Percentiles rank a stretch among this genome's conserved stretches.
Conservation (phyloP, 2,113 vertebrate genomes). For the Reinhardtius hippoglossoides region DNA sequence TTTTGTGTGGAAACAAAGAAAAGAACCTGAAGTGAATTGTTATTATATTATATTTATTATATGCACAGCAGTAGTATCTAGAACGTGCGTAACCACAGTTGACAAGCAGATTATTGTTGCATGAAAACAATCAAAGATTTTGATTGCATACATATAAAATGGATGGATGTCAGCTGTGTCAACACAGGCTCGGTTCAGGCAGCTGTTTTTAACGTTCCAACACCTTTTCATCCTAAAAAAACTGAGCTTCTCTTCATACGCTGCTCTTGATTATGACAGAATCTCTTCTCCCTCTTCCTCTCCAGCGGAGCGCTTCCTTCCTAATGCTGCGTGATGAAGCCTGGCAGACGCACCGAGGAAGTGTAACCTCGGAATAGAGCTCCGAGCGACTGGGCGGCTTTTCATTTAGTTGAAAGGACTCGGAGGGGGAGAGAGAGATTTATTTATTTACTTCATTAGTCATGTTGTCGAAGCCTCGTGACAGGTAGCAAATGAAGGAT, state of each 20-base stretch:
- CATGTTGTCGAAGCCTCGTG: conserved; percentile 50
- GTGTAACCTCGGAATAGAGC: conserved; percentile 51
- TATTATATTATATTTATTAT: background rate
- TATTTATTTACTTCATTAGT: conserved; percentile 68
- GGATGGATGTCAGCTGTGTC: too few species aligned
- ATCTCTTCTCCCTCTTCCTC: background rate
- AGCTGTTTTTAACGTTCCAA: background rate
- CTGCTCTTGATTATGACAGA: conserved; percentile 31
- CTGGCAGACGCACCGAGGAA: conserved; percentile 54
- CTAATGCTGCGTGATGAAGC: conserved; percentile 54
- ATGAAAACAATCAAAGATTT: background rate
- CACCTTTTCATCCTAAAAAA: background rate
- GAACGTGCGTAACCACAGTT: background rate
- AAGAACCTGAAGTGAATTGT: too few species aligned
- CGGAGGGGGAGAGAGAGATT: conserved; percentile 16
- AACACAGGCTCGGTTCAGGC: too few species aligned
- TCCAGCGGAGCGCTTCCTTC: background rate
- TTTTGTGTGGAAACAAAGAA: too few species aligned
- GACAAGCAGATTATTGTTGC: too few species aligned
- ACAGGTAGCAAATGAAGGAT: conserved; percentile 41
- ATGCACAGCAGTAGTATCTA: background rate
- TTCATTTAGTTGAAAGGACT: conserved; percentile 54
- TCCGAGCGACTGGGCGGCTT: conserved; percentile 28
- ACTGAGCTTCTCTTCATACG: background rate
- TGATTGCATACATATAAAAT: too few species aligned